Base-by-base conservation (phyloP, 2,888 invertebrate genomes). In the Eurois occulta region DNA sequence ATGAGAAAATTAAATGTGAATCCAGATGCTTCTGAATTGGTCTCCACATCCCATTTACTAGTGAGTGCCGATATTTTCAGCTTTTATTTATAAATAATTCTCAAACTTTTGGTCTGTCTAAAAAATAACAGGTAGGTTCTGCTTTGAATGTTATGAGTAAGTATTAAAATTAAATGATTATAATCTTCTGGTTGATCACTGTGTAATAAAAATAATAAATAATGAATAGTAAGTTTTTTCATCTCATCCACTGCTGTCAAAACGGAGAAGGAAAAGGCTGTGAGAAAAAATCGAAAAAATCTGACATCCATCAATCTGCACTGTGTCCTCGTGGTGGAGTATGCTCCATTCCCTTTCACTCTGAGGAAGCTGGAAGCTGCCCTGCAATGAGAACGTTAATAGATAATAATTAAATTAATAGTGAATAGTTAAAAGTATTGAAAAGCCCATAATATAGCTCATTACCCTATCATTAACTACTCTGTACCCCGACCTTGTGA, bases 401-500 rank as follows among this genome's bases (percentile, higher is more conserved):
- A 38, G 13, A 55, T 55, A 13, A 55, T 13, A 13, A 55, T 13
- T 13, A n/a, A 55, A 55, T 55, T n/a, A n/a, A 55, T 55, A n/a
- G 1, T 3, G 52, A 52, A 4, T 24, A 11, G 10, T 55, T 28
- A 28, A 52, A 52, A 24, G 13, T 38, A n/a, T 13, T 52, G 3
- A 16, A 71, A 64, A 41, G 1, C 0, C 0, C 24, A 28, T 28
- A 16, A 28, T 7, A 38, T 11, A n/a, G n/a, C 5, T 10, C 4
- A 70, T 52, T 46, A 55, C 66, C 11, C 8, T 32, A 48, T 55
- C 0, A 55, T 28, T 10, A 48, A 46, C 64, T 91, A 87, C 66
- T 91, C 92, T 92, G 77, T 90, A 88, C 0, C 73, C 68, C 78
- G 86, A 91, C 92, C 92, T 92, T 91, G 87, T 84, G 75, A 91